A percentile compares a stretch with the other conserved stretches of the same genome.
Evolutionary conservation across 1,140 invertebrate species (phyloP).

Genomic region (Temnothorax longispinosus): DNA sequence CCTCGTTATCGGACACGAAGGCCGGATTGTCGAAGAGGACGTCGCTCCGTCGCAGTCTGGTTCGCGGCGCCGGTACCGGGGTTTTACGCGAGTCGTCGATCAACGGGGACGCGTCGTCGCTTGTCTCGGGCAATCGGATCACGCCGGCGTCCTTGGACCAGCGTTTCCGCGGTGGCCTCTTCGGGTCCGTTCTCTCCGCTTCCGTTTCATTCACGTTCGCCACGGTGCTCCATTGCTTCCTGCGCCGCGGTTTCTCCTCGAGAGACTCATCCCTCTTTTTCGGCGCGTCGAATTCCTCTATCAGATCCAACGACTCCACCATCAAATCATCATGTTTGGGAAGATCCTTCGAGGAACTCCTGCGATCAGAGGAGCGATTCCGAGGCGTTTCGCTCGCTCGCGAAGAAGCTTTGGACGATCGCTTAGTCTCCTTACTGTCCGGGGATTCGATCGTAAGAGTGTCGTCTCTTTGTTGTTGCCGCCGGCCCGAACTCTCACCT

Average conservation of each 20-base stretch:
- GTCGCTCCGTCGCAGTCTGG: slow-evolving; percentile 24
- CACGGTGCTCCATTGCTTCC: slow-evolving; percentile 75
- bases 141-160: slow-evolving; percentile 74
- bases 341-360: not conserved
- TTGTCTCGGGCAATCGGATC: slow-evolving; percentile 65
- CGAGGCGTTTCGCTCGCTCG: not conserved
- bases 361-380: not conserved
- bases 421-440: not conserved
- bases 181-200: slow-evolving; percentile 66
- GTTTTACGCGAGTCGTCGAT: not conserved
- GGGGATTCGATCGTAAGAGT: not conserved
- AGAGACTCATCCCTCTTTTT: not conserved
- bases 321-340: slow-evolving; percentile 11
- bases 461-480: not conserved
- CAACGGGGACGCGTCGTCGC: slow-evolving; percentile 8
- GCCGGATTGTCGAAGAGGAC: slow-evolving; percentile 75
- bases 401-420: slow-evolving; percentile 8
- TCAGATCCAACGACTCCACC: slow-evolving; percentile 71
- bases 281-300: slow-evolving; percentile 73
- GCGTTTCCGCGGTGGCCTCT: slow-evolving; percentile 71
- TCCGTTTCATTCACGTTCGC: slow-evolving; percentile 41
- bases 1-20: slow-evolving; percentile 77
- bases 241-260: slow-evolving; percentile 34
- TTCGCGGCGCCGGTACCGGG: slow-evolving; percentile 72
- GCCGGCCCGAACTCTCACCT: slow-evolving; percentile 14